A percentile compares a stretch with the other conserved stretches of the same genome.
These are phyloP conservation scores for Drosophila aldrichi DNA, from an alignment of 2,888 invertebrate genomes.

Conservation along the genomic window DNA sequence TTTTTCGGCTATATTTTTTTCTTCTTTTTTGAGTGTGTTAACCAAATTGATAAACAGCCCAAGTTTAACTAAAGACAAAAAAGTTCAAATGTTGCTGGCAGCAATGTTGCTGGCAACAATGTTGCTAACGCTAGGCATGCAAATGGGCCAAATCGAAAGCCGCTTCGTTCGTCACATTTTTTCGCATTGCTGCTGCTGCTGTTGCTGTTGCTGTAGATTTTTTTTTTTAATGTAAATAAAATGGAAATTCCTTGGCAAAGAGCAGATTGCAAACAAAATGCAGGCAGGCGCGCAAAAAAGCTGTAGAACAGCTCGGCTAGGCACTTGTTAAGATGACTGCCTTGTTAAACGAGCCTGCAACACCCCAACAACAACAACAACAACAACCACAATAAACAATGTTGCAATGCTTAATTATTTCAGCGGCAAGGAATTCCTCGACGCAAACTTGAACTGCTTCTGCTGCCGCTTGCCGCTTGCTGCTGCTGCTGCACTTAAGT, in stretches of 20 bases:
- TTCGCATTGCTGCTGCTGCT: neutral
- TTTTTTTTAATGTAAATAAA: constrained; percentile 71
- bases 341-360: constrained; percentile 81
- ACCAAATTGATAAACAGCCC: constrained; percentile 7
- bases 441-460: constrained; percentile 78
- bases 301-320: constrained; percentile 69
- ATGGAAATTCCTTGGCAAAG: constrained; percentile 70
- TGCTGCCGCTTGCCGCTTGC: constrained; percentile 46
- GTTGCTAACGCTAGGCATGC: constrained; percentile 49
- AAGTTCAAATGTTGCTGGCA: constrained; percentile 21
- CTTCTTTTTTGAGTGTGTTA: no score
- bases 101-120: constrained; percentile 43
- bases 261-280: constrained; percentile 37
- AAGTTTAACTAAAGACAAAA: neutral
- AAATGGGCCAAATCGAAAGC: constrained; percentile 73
- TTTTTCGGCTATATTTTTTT: neutral
- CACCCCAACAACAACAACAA: constrained; percentile 63
- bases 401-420: constrained; percentile 81
- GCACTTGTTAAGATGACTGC: constrained; percentile 79
- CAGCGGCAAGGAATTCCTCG: constrained; percentile 80
- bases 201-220: neutral
- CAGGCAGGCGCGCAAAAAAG: constrained; percentile 45
- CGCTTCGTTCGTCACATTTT: constrained; percentile 63
- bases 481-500: constrained; percentile 54
- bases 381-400: constrained; percentile 73